Evolutionary conservation across 1,140 invertebrate genomes (phyloP), one percentile per base, ranked within the genome.

Genomic region (Mya arenaria): DNA sequence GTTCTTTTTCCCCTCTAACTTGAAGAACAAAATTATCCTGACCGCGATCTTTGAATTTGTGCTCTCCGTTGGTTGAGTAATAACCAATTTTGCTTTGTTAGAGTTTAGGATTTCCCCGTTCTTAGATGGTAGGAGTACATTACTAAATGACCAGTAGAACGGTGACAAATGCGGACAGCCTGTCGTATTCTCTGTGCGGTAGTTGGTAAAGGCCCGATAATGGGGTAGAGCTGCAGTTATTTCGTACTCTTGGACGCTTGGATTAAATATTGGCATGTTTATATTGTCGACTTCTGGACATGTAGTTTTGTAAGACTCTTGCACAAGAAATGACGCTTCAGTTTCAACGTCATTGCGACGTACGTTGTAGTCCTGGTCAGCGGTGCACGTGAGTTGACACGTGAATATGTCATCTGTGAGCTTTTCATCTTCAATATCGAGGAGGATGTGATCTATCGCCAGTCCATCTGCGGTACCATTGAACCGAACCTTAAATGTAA

Each of bases 231-330:
- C 72, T 5, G 85, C 85, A 15, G 74, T 82, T 19, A 86, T 80
- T 65, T 82, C 73, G 41, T 84, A 84, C 28, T 60, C 48, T 15
- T 63, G 68, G 0, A 84, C 66, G 34, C 56, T 41, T 0, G 55
- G 66, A 55, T 84, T 80, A 63, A 86, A 86, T 28, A 86, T 60
- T 5, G 85, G 71, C 17, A 86, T 32, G 55, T 86, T 83, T 8
- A 86, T 80, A 41, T 84, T 86, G 55, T 86, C 85, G 1, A 84
- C 82, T 69, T 86, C 85, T 15, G 85, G 78, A 37, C 85, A 86
- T 0, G 34, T 62, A 0, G 85, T 84, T 56, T 69, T 66, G 44
- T 80, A 84, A 0, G 73, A 79, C 32, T 79, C 69, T 37, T 84
- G 83, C 0, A 84, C 83, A 17, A 74, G 62, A 62, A 63, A 82